A percentile compares a stretch with the other conserved stretches of the same genome.
These are phyloP conservation scores for Himalopsyche kuldschensis DNA, from an alignment of 2,888 invertebrate genomes.

Conservation along the genomic window DNA sequence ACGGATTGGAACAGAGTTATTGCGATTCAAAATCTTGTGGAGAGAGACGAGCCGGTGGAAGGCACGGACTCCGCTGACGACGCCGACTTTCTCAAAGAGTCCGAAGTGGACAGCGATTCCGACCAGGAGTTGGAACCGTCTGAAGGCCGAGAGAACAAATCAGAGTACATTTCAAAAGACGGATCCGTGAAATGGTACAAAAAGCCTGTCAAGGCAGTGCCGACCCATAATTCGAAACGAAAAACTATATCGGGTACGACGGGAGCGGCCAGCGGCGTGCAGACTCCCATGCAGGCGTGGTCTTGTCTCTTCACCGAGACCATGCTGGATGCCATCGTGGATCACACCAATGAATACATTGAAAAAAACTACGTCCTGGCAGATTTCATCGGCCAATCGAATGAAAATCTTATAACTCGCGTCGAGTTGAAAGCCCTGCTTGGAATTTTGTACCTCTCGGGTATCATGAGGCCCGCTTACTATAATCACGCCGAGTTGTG, in stretches of 20 bases:
- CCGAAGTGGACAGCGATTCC: conserved; percentile 54
- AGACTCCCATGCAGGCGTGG: conserved; percentile 51
- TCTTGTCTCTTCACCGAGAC: conserved; percentile 52
- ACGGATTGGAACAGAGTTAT: conserved; percentile 58
- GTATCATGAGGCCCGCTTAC: conserved; percentile 53
- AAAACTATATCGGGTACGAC: conserved; percentile 36
- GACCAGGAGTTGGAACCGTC: conserved; percentile 50
- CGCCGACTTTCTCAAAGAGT: conserved; percentile 52
- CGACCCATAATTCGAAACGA: conserved; percentile 40
- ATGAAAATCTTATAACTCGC: conserved; percentile 44
- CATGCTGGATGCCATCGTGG: conserved; percentile 51
- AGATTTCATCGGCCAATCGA: conserved; percentile 30
- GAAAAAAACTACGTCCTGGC: conserved; percentile 39
- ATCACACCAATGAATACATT: conserved; percentile 52
- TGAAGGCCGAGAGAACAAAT: conserved; percentile 46
- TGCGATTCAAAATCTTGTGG: conserved; percentile 55
- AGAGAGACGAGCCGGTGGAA: conserved; percentile 50
- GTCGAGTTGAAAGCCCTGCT: conserved; percentile 52
- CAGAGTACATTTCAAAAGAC: conserved; percentile 51
- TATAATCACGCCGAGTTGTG: conserved; percentile 52
- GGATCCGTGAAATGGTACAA: conserved; percentile 40
- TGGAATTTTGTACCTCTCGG: conserved; percentile 54
- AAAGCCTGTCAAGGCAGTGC: conserved; percentile 13
- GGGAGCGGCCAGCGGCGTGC: conserved; percentile 18
- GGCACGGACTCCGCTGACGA: conserved; percentile 24